Evolutionary conservation across 2,888 invertebrate genomes (phyloP).

Genomic region (Nomada hirtipes): DNA sequence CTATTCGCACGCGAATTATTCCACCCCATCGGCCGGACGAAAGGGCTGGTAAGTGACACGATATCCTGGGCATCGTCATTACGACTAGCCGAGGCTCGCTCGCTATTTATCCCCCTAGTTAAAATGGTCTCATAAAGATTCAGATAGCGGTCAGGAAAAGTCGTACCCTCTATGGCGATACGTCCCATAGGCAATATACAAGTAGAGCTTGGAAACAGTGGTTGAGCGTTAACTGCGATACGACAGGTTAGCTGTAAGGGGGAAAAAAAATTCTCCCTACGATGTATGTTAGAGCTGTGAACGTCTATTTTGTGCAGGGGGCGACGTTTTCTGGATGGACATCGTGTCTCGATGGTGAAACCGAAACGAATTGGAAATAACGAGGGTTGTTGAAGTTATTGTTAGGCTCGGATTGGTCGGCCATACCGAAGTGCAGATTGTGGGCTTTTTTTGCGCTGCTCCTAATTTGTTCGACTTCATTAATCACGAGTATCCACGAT

Average conservation of each 20-base stretch:
- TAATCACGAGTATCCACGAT: not conserved
- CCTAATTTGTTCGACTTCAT: constrained; percentile 6
- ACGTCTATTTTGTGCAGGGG: constrained; percentile 28
- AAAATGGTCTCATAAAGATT: constrained; percentile 77
- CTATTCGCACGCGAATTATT: constrained; percentile 71
- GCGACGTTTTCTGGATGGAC: constrained; percentile 27
- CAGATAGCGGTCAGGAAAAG: constrained; percentile 73
- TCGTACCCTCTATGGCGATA: constrained; percentile 53
- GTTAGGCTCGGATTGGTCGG: too few relatives aligned
- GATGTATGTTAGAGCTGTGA: constrained; percentile 16
- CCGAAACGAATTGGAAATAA: not conserved
- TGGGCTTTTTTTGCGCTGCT: not conserved
- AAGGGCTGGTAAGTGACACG: constrained; percentile 62
- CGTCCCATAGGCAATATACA: constrained; percentile 38
- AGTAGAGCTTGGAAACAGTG: constrained; percentile 48
- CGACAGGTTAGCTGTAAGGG: constrained; percentile 61
- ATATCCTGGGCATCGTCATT: constrained; percentile 64
- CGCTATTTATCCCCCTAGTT: constrained; percentile 73
- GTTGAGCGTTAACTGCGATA: constrained; percentile 65
- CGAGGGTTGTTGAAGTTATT: not conserved
- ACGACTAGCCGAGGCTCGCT: constrained; percentile 62
- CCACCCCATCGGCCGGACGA: constrained; percentile 54
- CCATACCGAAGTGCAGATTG: not conserved
- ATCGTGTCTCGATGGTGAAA: constrained; percentile 14
- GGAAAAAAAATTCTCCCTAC: constrained; percentile 47